phyloP scores from a whole-genome alignment of 92 coral and sea anemone species.

The Micromussa lordhowensis region DNA sequence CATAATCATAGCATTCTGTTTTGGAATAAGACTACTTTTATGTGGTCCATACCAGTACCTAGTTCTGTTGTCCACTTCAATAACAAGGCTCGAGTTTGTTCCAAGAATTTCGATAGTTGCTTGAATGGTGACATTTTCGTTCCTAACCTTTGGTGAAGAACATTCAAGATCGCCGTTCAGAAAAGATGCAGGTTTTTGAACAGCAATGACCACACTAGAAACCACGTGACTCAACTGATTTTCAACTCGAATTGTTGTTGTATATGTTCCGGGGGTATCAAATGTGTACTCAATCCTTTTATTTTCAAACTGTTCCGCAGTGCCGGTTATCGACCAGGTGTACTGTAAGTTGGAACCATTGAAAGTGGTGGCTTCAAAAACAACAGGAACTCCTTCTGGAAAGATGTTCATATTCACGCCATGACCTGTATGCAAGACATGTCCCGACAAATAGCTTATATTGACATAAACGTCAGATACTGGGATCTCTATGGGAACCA shows the following conservation, averaged over 20 bases:
- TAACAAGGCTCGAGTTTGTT: constrained; percentile 59
- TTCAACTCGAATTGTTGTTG: constrained; percentile 34
- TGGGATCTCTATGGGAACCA: constrained; percentile 51
- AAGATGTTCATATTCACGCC: constrained; percentile 50
- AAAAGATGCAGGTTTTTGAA: constrained; percentile 52
- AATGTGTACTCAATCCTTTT: constrained; percentile 11
- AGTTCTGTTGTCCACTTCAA: constrained; percentile 58
- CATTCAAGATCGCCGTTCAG: constrained; percentile 34
- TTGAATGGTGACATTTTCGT: constrained; percentile 50
- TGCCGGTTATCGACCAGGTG: constrained; percentile 31
- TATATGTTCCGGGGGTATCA: constrained; percentile 35
- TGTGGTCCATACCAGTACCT: constrained; percentile 57
- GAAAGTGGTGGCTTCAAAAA: constrained; percentile 7
- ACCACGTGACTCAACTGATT: constrained; percentile 58
- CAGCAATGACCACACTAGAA: constrained; percentile 14
- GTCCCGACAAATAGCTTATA: constrained; percentile 25
- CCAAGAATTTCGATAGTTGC: constrained; percentile 45
- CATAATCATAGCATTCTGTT: constrained; percentile 2
- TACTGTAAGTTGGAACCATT: constrained; percentile 38
- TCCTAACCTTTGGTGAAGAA: constrained; percentile 45
- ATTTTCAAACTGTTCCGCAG: background rate
- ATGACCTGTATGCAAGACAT: constrained; percentile 39
- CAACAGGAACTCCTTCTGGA: constrained; percentile 60
- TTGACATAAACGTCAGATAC: constrained; percentile 36
- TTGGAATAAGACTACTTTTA: background rate